These are phyloP conservation scores for Archocentrus centrarchus DNA, from an alignment of 2,113 vertebrate genomes.

Conservation along the genomic window DNA sequence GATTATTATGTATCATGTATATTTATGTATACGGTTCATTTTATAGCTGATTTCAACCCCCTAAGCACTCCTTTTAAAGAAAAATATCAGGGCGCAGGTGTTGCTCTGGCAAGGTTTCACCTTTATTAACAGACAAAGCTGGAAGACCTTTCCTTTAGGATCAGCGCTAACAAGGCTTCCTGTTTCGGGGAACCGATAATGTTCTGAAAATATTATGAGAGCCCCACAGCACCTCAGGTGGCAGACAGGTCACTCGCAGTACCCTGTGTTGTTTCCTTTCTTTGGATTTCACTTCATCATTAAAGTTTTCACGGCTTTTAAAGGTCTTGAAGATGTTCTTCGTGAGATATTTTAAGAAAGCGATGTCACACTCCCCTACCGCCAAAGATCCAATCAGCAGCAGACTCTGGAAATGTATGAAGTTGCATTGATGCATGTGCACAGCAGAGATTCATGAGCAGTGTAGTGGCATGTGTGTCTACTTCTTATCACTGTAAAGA, in stretches of 20 bases:
- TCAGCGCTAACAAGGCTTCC: background rate
- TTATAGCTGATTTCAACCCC: background rate
- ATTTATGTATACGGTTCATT: conserved; percentile 2
- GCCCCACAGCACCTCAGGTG: background rate
- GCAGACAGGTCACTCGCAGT: background rate
- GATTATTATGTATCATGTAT: background rate
- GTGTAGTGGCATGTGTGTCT: too few species aligned
- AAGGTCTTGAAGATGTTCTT: background rate
- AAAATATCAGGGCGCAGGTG: background rate
- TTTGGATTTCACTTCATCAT: background rate
- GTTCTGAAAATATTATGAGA: background rate
- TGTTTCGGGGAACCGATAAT: background rate
- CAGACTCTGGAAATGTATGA: too few species aligned
- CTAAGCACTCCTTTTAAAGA: background rate
- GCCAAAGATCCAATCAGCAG: too few species aligned
- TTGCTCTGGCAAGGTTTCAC: background rate
- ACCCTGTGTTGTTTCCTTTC: background rate
- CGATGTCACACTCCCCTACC: background rate
- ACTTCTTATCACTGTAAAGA: too few species aligned
- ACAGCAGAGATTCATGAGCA: too few species aligned
- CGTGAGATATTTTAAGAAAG: background rate
- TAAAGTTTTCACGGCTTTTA: background rate
- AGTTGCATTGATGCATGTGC: too few species aligned
- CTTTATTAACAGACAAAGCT: conserved; percentile 10
- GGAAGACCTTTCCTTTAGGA: background rate